Base-by-base conservation (phyloP, 2,888 invertebrate genomes). In the Drosophila buzzatii region DNA sequence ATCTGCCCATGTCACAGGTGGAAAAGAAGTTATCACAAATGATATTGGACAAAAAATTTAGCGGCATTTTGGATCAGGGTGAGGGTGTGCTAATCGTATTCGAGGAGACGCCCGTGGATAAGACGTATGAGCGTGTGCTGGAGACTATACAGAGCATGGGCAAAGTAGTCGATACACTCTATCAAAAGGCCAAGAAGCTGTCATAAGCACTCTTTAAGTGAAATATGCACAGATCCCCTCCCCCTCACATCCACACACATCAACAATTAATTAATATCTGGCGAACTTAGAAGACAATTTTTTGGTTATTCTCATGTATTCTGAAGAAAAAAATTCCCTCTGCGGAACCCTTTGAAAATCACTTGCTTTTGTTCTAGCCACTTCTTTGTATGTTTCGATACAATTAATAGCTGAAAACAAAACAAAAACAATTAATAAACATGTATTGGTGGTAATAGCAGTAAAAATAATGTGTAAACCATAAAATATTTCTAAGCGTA, bases 11-110 rank as follows among this genome's bases (percentile, higher is more conserved):
- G 95, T 94, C 96, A 53, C 95, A 97, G 94, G 99, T 99, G 60
- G 99, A 99, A 94, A 98, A 99, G 94, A 99, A 99, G 94, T 94
- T 99, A 69, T 99, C 99, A 57, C 99, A 99, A 94, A 99, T 99
- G 99, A 99, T 99, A 92, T 94, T 99, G 93, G 99, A 99, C 93
- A 98, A 98, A 91, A 99, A 99, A 94, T 96, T 99, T 85, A 96
- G 96, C 94, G 99, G 99, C 27, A 99, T 99, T 85, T 95, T 99
- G 82, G 99, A 99, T 94, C 99, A 99, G 94, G 99, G 99, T 71
- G 98, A 98, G 93, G 99, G 99, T 73, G 98, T 99, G 60, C 94
- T 99, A 76, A 98, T 99, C 90, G 98, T 99, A 45, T 99, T 99
- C 93, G 99, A 99, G 93, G 98, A 98, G 92, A 96, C 97, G 67